Evolutionary conservation across 2,113 vertebrate species (phyloP).

Genomic region (Hystrix brachyura): DNA sequence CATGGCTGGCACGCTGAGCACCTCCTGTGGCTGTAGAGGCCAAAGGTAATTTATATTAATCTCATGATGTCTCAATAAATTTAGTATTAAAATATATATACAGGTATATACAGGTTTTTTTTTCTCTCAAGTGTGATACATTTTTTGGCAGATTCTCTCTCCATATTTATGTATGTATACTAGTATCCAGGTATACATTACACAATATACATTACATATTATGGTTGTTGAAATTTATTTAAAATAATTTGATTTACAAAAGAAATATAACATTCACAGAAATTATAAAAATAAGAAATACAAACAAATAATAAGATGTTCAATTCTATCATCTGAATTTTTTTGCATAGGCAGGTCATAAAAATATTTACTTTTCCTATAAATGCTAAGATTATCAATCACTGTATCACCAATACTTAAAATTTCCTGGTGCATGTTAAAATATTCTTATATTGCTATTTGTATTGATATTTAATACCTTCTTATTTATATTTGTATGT

Average conservation of each 20-base stretch:
- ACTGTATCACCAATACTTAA: not conserved
- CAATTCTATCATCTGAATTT: not conserved
- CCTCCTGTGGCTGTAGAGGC: no score
- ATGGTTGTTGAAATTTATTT: not conserved
- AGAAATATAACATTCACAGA: not conserved
- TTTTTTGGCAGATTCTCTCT: not conserved
- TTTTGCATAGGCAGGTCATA: not conserved
- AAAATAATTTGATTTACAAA: constrained; percentile 19
- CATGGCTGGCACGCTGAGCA: not conserved
- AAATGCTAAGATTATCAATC: constrained; percentile 28
- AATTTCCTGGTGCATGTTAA: not conserved
- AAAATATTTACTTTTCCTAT: not conserved
- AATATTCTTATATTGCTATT: constrained; percentile 25
- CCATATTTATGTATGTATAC: not conserved
- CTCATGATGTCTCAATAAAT: no score
- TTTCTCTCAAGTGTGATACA: no score
- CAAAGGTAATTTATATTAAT: no score
- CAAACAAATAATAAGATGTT: not conserved
- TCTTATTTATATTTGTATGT: not conserved
- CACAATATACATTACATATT: not conserved
- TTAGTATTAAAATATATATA: no score
- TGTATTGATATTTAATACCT: not conserved
- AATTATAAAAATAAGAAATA: not conserved
- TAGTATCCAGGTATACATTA: not conserved
- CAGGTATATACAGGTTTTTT: no score